Conservation (phyloP, 2,888 invertebrate species). For the Altica lythri region DNA sequence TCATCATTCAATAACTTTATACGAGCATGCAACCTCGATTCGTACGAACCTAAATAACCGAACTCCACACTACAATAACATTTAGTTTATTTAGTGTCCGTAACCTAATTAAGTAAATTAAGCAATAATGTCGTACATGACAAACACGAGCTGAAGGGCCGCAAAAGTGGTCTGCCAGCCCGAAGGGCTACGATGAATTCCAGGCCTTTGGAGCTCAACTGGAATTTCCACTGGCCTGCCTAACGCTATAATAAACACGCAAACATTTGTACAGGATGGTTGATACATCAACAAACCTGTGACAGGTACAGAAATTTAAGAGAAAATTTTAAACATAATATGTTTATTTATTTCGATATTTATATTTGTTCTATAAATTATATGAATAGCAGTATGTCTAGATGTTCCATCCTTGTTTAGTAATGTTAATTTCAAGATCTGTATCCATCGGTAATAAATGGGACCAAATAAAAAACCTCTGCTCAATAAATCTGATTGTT, state of each 20-base stretch:
- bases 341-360: no score
- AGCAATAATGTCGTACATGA: conserved; percentile 36
- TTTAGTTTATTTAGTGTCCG: conserved; percentile 31
- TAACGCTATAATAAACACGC: conserved; percentile 31
- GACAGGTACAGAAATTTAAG: no score
- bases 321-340: no score
- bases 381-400: no score
- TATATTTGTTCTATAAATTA: no score
- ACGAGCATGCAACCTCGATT: background rate
- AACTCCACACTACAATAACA: conserved; percentile 20
- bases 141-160: conserved; percentile 30
- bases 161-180: conserved; percentile 34
- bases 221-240: conserved; percentile 32
- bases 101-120: conserved; percentile 37
- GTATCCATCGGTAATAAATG: no score
- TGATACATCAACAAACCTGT: background rate
- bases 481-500: no score
- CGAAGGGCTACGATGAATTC: conserved; percentile 31
- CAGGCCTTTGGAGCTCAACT: conserved; percentile 30
- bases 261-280: conserved; percentile 18
- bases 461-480: no score
- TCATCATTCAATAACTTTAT: conserved; percentile 3
- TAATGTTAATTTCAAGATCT: no score
- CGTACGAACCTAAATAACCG: background rate
- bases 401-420: no score